Conservation (phyloP, 2,113 vertebrate species). For the Tetrao urogallus region DNA sequence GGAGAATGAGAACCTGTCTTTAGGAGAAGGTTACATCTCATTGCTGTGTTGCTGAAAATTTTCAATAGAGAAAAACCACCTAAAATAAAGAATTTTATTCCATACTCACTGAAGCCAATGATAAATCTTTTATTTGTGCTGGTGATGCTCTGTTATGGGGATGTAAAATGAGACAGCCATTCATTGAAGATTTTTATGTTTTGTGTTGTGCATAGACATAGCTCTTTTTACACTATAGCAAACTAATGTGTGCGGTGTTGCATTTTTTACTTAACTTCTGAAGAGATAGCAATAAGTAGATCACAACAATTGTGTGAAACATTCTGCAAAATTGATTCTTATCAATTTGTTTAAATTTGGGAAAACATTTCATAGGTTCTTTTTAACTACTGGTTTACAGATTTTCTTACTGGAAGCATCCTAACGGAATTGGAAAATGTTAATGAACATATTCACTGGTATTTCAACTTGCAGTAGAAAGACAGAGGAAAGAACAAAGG, state of each 20-base stretch:
- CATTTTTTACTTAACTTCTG: not conserved
- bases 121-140: not conserved
- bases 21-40: slow-evolving; percentile 69
- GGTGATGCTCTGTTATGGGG: not conserved
- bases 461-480: not conserved
- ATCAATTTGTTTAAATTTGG: not conserved
- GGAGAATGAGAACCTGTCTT: slow-evolving; percentile 67
- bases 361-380: not conserved
- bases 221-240: not conserved
- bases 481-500: not conserved
- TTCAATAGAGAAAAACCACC: slow-evolving; percentile 1
- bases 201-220: not conserved
- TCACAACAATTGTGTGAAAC: not conserved
- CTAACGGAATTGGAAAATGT: not conserved
- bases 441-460: not conserved
- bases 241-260: not conserved
- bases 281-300: not conserved
- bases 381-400: not conserved
- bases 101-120: not conserved
- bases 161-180: not conserved
- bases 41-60: slow-evolving; percentile 64
- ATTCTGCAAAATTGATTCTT: not conserved
- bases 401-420: not conserved
- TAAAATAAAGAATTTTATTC: not conserved
- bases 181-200: not conserved